phyloP scores from a whole-genome alignment of 2,888 invertebrate genomes.

The Spilarctia lutea region DNA sequence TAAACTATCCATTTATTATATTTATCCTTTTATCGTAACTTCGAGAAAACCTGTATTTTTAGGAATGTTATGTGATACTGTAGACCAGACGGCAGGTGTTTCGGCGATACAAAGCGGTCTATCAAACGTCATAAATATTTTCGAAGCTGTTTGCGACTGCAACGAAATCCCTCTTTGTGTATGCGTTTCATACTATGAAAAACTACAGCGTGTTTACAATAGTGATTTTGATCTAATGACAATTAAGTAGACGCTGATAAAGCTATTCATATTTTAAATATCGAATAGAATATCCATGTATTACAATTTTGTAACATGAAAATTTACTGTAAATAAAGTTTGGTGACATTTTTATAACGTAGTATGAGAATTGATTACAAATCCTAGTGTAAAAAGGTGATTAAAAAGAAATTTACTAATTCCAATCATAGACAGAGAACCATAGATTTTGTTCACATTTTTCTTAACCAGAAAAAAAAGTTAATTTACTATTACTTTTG shows the following conservation, averaged over 20 bases:
- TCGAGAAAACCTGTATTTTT: slow-evolving; percentile 18
- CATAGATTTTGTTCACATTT: too few species aligned
- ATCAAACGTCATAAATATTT: slow-evolving; percentile 84
- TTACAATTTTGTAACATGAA: background rate
- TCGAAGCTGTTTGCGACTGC: slow-evolving; percentile 70
- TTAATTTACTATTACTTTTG: background rate
- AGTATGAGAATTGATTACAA: background rate
- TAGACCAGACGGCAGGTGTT: slow-evolving; percentile 49
- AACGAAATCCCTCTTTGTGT: slow-evolving; percentile 75
- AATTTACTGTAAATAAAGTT: background rate
- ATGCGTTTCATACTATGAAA: slow-evolving; percentile 63
- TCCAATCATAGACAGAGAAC: too few species aligned
- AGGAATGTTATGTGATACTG: slow-evolving; percentile 13
- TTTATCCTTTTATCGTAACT: slow-evolving; percentile 8
- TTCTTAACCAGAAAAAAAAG: background rate
- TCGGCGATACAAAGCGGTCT: slow-evolving; percentile 75
- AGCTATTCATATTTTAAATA: too few species aligned
- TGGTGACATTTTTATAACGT: background rate
- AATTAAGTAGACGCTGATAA: too few species aligned
- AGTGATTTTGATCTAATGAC: slow-evolving; percentile 7
- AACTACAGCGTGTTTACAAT: slow-evolving; percentile 59
- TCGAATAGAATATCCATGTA: too few species aligned
- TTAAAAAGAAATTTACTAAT: too few species aligned
- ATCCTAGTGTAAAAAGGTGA: too few species aligned
- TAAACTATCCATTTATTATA: too few species aligned